Conservation (phyloP, 64 coral and sea anemone species). For the Porites lutea region DNA sequence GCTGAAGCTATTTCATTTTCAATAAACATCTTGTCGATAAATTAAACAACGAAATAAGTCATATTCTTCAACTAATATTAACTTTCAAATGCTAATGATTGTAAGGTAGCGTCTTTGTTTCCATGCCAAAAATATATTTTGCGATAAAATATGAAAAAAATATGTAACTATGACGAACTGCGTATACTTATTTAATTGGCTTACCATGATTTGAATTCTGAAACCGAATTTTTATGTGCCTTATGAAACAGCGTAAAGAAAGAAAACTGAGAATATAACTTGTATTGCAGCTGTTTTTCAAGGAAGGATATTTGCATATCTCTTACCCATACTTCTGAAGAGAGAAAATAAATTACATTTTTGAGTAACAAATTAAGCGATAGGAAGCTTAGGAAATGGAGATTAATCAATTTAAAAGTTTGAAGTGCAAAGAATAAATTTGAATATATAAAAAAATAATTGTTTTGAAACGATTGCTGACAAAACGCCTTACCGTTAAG, state of each 20-base stretch:
- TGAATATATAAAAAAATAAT: not conserved
- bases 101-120: too few species aligned
- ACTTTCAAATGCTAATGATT: too few species aligned
- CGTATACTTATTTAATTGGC: not conserved
- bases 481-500: not conserved
- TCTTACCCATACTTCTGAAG: not conserved
- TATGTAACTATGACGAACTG: not conserved
- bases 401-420: not conserved
- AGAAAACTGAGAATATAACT: too few species aligned
- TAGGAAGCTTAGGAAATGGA: not conserved
- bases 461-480: not conserved
- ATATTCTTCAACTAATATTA: too few species aligned
- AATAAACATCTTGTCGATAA: too few species aligned
- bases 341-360: not conserved
- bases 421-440: not conserved
- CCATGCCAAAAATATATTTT: too few species aligned
- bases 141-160: too few species aligned
- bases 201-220: too few species aligned
- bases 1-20: too few species aligned
- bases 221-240: too few species aligned
- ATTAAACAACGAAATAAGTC: too few species aligned
- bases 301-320: not conserved
- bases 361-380: not conserved
- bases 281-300: not conserved
- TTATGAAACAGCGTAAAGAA: too few species aligned